A percentile compares a stretch with the other conserved stretches of the same genome.
Conservation (phyloP, 2,113 vertebrate species). For the Pseudorectes ferrugineus region DNA sequence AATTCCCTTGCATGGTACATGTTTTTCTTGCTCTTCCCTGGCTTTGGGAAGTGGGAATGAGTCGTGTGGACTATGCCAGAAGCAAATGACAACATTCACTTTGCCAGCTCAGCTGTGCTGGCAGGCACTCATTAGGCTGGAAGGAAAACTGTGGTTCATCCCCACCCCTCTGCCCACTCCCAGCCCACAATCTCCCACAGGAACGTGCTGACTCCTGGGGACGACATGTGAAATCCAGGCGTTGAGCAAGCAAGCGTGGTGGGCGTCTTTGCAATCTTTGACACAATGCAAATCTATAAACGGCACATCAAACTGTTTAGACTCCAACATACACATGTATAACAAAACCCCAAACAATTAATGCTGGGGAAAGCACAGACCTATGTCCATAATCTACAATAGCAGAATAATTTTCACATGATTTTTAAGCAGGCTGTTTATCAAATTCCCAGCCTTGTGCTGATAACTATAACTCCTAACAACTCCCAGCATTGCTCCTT, state of each 20-base stretch:
- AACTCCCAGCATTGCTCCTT: background rate
- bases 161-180: slow-evolving; percentile 44
- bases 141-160: slow-evolving; percentile 31
- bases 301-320: background rate
- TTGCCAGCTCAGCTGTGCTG: slow-evolving; percentile 61
- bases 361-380: background rate
- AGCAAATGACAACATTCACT: slow-evolving; percentile 33
- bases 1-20: background rate
- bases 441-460: background rate
- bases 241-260: background rate
- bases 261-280: background rate
- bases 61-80: slow-evolving; percentile 29
- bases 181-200: slow-evolving; percentile 25
- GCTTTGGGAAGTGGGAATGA: background rate
- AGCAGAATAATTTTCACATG: background rate
- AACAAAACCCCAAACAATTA: background rate
- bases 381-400: background rate
- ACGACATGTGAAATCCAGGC: background rate
- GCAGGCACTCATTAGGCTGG: slow-evolving; percentile 45
- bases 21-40: slow-evolving; percentile 1
- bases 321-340: background rate
- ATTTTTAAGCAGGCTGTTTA: slow-evolving; percentile 35
- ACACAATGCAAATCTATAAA: background rate
- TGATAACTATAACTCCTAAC: background rate
- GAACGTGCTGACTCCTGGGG: background rate